Evolutionary conservation across 2,888 invertebrate species (phyloP).

Genomic region (Brassicogethes aeneus): DNA sequence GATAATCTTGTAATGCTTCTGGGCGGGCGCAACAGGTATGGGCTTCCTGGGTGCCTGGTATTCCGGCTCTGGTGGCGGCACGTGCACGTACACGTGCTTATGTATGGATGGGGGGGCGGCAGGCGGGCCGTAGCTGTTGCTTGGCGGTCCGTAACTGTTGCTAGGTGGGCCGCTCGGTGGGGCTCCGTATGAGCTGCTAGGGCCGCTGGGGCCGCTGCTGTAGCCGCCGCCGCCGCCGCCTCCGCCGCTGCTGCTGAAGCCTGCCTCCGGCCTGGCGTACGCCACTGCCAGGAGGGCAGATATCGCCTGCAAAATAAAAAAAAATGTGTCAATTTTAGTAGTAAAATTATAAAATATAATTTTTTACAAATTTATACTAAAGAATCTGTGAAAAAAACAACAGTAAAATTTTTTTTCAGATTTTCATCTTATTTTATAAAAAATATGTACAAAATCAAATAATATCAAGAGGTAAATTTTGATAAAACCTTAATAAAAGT

Average conservation of each 20-base stretch:
- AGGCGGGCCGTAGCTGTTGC: conserved; percentile 62
- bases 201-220: conserved; percentile 25
- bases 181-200: conserved; percentile 39
- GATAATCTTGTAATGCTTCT: conserved; percentile 78
- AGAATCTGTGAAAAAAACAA: no score
- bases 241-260: conserved; percentile 33
- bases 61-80: conserved; percentile 80
- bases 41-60: conserved; percentile 56
- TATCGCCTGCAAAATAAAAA: conserved; percentile 26
- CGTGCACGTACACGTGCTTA: conserved; percentile 87
- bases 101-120: conserved; percentile 70
- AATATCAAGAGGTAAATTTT: no score
- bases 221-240: conserved; percentile 37
- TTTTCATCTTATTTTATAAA: no score
- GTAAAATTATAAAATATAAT: conserved; percentile 5
- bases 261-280: conserved; percentile 39
- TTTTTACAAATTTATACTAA: conserved; percentile 6
- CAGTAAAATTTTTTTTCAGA: no score
- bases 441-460: no score
- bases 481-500: no score
- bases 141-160: conserved; percentile 47
- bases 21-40: conserved; percentile 50
- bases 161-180: conserved; percentile 38
- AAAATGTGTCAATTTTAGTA: conserved; percentile 7
- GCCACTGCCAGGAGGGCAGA: conserved; percentile 37